Conservation (phyloP, 1,140 invertebrate genomes). For the Metopolophium dirhodum region DNA sequence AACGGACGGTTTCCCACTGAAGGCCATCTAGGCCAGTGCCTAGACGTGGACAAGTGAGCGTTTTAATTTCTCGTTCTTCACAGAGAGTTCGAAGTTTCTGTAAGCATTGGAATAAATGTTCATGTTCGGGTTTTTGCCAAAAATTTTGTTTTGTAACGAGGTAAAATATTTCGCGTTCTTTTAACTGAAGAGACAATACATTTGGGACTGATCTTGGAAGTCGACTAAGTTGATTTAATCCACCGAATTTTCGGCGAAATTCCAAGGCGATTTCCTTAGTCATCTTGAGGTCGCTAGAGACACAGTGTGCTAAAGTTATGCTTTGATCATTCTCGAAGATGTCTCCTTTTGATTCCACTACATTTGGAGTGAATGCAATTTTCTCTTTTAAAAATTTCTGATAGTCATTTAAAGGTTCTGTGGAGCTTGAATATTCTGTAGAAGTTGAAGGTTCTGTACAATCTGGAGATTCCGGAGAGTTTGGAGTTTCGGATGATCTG, state of each 20-base stretch:
- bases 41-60: not conserved
- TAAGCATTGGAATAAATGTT: not conserved
- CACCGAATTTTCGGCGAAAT: constrained; percentile 55
- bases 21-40: constrained; percentile 16
- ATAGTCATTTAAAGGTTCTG: not conserved
- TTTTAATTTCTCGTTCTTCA: not conserved
- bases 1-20: not conserved
- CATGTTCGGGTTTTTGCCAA: not conserved
- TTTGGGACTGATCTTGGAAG: too few relatives aligned
- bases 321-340: not conserved
- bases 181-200: too few relatives aligned
- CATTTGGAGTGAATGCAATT: not conserved
- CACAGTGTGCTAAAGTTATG: constrained; percentile 40
- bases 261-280: constrained; percentile 15
- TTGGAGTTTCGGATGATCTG: not conserved
- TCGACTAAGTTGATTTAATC: not conserved
- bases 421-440: not conserved
- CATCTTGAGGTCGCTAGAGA: constrained; percentile 36
- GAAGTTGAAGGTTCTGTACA: not conserved
- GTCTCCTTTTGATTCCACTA: not conserved
- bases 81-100: not conserved
- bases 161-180: too few relatives aligned
- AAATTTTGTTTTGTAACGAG: too few relatives aligned
- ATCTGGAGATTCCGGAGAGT: not conserved
- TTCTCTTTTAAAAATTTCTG: too few relatives aligned